Conservation (phyloP, 2,113 vertebrate species). For the Solea solea region DNA sequence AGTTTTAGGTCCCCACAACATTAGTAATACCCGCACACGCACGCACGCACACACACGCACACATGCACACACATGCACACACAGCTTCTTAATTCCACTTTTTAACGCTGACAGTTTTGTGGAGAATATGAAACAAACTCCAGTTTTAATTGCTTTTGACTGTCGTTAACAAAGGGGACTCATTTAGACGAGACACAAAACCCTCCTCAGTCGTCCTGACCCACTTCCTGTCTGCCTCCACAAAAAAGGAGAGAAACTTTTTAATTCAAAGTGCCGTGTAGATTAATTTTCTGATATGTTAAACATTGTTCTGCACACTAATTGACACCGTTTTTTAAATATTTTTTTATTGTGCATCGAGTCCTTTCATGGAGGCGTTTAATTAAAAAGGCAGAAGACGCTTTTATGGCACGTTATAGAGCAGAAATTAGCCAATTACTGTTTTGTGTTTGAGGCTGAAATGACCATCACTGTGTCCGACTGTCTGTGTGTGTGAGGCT, state of each 20-base stretch:
- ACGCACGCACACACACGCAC: background rate
- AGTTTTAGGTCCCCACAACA: no score
- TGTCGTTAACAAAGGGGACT: conserved; percentile 74
- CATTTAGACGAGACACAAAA: conserved; percentile 77
- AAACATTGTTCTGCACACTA: conserved; percentile 84
- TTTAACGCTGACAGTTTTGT: conserved; percentile 65
- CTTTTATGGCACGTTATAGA: conserved; percentile 74
- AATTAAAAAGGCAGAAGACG: conserved; percentile 73
- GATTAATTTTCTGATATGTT: conserved; percentile 86
- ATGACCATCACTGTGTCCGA: conserved; percentile 60
- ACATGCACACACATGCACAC: background rate
- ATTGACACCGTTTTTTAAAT: conserved; percentile 64
- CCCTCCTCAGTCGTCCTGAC: conserved; percentile 82
- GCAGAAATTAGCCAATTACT: conserved; percentile 77
- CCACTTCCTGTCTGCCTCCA: conserved; percentile 69
- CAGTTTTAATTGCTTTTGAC: conserved; percentile 83
- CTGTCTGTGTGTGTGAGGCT: conserved; percentile 54
- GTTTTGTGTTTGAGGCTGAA: conserved; percentile 69
- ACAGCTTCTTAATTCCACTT: conserved; percentile 30
- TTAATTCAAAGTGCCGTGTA: conserved; percentile 83
- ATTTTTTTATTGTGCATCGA: conserved; percentile 74
- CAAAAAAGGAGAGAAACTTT: conserved; percentile 66
- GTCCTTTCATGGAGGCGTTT: conserved; percentile 68
- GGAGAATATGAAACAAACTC: conserved; percentile 66
- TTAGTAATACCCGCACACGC: no score